These are phyloP conservation scores for Zophobas morio DNA, from an alignment of 1,140 invertebrate genomes.

Conservation along the genomic window DNA sequence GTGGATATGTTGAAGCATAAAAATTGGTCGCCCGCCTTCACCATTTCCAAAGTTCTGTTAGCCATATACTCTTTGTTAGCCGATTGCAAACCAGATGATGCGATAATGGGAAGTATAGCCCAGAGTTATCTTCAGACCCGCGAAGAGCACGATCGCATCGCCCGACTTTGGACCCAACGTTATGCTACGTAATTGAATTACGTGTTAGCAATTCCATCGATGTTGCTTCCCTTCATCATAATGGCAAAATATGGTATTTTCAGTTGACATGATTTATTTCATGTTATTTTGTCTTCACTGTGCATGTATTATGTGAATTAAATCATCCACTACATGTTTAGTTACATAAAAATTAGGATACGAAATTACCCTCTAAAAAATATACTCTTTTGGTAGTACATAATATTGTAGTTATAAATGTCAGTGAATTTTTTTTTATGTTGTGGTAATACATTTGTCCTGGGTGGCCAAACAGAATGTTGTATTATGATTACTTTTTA, in stretches of 20 bases:
- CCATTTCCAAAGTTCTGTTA: conserved; percentile 94
- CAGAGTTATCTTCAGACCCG: conserved; percentile 98
- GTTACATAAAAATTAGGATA: conserved; percentile 44
- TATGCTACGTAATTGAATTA: conserved; percentile 89
- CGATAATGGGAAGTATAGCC: conserved; percentile 97
- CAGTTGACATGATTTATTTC: conserved; percentile 54
- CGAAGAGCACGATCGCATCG: conserved; percentile 97
- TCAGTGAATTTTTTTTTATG: conserved; percentile 19
- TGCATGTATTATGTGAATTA: conserved; percentile 54
- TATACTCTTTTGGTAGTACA: conserved; percentile 45
- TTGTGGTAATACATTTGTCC: conserved; percentile 38
- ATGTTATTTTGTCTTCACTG: conserved; percentile 54
- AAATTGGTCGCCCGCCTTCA: conserved; percentile 94
- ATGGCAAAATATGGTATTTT: conserved; percentile 59
- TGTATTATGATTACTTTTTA: conserved; percentile 27
- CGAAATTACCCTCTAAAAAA: conserved; percentile 45
- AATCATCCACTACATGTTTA: conserved; percentile 44
- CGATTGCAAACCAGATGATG: conserved; percentile 97
- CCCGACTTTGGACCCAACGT: conserved; percentile 97
- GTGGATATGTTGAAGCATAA: conserved; percentile 95
- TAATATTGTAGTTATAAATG: conserved; percentile 36
- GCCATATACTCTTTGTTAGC: conserved; percentile 96
- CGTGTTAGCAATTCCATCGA: conserved; percentile 51
- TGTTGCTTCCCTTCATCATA: conserved; percentile 61
- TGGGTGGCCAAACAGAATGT: conserved; percentile 51